Base-by-base conservation (phyloP, 2,888 invertebrate genomes). In the Fragum fragum region DNA sequence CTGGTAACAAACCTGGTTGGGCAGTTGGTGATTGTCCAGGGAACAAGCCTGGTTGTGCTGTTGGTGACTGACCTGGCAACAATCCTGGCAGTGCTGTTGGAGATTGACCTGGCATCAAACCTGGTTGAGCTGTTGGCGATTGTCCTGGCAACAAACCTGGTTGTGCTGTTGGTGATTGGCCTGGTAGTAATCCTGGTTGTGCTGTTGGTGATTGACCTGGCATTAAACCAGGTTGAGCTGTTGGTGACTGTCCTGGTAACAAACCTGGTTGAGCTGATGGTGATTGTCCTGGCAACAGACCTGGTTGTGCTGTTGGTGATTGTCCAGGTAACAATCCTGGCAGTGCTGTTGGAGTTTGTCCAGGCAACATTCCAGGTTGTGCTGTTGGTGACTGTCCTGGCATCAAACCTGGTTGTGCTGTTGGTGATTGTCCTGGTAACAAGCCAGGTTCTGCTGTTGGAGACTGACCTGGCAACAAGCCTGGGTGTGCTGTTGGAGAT, bases 1-100 rank as follows among this genome's bases (percentile, higher is more conserved):
- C 79, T 57, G 73, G 29, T 16, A 47, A 26, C 1, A 76, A 1
- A 0, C 69, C 53, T 76, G 82, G 87, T 59, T 78, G 75, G 53
- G 73, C 81, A 66, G 87, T 73, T 59, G 84, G 86, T 61, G 81
- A 36, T n/a, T 79, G 63, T 52, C 82, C 82, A 26, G 81, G 69
- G n/a, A 57, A 61, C 11, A 71, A 2, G 61, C 68, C 53, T 32
- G 77, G 79, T 14, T 73, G 47, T 14, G 75, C 78, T 52, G 83
- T 83, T 72, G 83, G 81, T 39, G 76, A 61, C 9, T 68, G 61
- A 9, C 76, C 81, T 63, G 78, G 57, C 18, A 66, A 55, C 7
- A 73, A 11, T 26, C 72, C 63, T 75, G 81, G 79, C 29, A 72
- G 61, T 21, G 82, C 77, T 73, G 85, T 79, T 76, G 85, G 85